These are phyloP conservation scores for Gopherus evgoodei DNA, from an alignment of 2,113 vertebrate genomes.

Conservation along the genomic window DNA sequence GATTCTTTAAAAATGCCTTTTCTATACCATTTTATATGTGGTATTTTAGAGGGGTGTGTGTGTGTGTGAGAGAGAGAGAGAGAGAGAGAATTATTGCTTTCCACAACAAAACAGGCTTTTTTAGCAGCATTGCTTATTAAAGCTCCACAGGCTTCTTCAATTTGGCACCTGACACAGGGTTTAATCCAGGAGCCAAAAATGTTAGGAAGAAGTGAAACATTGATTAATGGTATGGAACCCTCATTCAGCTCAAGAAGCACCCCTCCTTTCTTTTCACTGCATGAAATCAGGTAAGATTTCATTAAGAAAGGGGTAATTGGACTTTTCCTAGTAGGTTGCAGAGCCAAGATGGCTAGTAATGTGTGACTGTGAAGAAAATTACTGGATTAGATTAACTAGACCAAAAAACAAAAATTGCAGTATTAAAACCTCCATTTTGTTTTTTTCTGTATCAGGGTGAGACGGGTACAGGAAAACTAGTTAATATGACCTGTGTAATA, in stretches of 20 bases:
- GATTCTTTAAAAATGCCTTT: neutral
- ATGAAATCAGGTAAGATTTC: neutral
- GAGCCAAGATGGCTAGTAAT: neutral
- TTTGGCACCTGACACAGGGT: fast-evolving
- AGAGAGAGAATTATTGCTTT: neutral
- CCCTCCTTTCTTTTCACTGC: neutral
- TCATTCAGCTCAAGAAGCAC: neutral
- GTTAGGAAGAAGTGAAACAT: neutral
- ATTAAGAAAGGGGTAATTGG: neutral
- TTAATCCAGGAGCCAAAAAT: neutral
- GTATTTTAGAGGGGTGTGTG: neutral
- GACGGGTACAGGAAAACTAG: neutral
- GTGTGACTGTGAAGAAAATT: neutral
- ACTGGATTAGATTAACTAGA: neutral
- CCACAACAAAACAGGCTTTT: neutral
- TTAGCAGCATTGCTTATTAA: neutral
- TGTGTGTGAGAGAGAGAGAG: neutral
- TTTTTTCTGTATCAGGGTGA: neutral
- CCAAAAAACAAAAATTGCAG: neutral
- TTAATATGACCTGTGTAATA: neutral
- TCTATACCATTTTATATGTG: neutral
- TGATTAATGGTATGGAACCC: neutral
- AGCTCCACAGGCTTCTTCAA: neutral
- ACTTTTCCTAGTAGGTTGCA: neutral
- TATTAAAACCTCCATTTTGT: neutral